Evolutionary conservation across 2,888 invertebrate genomes (phyloP).

Genomic region (Matsumyia berberina): DNA sequence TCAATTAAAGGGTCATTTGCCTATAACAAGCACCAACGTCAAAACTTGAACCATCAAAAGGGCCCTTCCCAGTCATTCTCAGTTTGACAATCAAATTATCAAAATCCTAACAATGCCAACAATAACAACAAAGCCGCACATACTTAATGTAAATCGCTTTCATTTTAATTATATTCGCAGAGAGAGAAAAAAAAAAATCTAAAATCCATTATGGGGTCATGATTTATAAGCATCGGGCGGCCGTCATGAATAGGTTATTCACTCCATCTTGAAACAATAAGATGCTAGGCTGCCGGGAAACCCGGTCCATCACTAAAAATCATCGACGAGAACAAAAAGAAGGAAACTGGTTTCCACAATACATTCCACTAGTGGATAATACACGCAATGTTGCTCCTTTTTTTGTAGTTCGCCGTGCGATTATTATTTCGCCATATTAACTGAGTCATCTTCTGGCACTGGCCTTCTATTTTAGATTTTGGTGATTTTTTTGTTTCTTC

Average conservation of each 20-base stretch:
- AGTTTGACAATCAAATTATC: neutral
- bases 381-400: conserved; percentile 20
- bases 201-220: conserved; percentile 5
- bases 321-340: neutral
- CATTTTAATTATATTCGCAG: neutral
- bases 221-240: neutral
- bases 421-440: conserved; percentile 10
- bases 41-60: neutral
- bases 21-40: neutral
- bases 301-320: conserved; percentile 19
- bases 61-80: neutral
- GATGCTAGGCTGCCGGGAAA: conserved; percentile 17
- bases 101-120: neutral
- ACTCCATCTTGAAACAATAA: neutral
- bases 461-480: conserved; percentile 21
- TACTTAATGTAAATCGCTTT: neutral
- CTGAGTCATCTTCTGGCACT: conserved; percentile 52
- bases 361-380: neutral
- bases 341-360: conserved; percentile 20
- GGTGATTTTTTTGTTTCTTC: neutral
- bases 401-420: neutral
- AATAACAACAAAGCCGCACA: neutral
- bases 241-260: conserved; percentile 39
- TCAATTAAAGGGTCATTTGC: neutral
- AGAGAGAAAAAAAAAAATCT: neutral